Evolutionary conservation across 1,140 invertebrate genomes (phyloP), one percentile per base, ranked within the genome.

Genomic region (Diorhabda elongata): DNA sequence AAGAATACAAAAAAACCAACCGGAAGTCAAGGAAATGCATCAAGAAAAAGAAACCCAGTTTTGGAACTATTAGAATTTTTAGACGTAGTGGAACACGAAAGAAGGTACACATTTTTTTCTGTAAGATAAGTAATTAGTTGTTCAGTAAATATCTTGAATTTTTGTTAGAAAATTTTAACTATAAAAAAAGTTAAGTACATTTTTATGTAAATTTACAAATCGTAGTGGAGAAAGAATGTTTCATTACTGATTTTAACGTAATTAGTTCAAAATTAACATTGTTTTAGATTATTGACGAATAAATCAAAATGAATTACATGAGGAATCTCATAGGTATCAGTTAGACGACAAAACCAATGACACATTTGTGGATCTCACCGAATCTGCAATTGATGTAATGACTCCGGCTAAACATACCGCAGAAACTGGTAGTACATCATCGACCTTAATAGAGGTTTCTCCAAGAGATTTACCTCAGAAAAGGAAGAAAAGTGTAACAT

Each of bases 1-100:
- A 59, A 58, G 41, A 62, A 66, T 5, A 43, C 42, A n/a, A 70
- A 66, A 44, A 7, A 45, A 45, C 3, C 58, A 26, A 67, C 58
- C 3, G 58, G 58, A 60, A 44, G 11, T 42, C 6, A 43, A 26
- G 58, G 52, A 42, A 5, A 43, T 41, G 65, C 11, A 26, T 60
- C 59, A 8, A 9, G 43, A 43, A 67, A 59, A 59, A 67, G 42
- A 67, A 45, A 26, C 43, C 8, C 58, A 44, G 4, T 60, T 6
- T 43, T 59, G 4, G 65, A 26, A 26, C 26, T 26, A 26, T 26
- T 26, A 26, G 61, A 5, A 43, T 44, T 44, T 62, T 62, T 62
- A 42, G 44, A 64, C 7, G 41, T 8, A 11, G 4, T 64, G 43
- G 47, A 64, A 64, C 8, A 64, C 41, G 62, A 64, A 64, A 45